Base-by-base conservation (phyloP, 2,113 vertebrate genomes). In the Ochotona princeps region DNA sequence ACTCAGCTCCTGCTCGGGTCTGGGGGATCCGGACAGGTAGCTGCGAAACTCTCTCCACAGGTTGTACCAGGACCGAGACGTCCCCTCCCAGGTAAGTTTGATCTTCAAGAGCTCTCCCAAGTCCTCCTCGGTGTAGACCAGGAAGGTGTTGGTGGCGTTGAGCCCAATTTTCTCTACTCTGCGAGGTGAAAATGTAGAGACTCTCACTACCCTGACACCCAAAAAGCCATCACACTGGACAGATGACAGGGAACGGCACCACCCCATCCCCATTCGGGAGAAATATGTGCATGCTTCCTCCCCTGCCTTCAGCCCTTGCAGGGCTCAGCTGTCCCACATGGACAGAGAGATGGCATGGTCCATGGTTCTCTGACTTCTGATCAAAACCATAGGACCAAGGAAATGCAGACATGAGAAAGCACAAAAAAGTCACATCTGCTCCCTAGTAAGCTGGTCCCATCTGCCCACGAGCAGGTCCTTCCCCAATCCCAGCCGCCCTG, bases 71-170 rank as follows among this genome's bases (percentile, higher is more conserved):
- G 99, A 98, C 51, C 98, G 97, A 1, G 97, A 74, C 0, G 97
- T 90, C 4, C 97, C 98, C 69, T 99, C 98, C 99, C 99, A 99
- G n/a, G 95, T 98, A 67, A 99, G 98, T 32, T 96, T 97, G 89
- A 99, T 99, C 97, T 98, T 99, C 73, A 99, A 54, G 72, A 99
- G 98, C 9, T 99, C 98, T 4, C 99, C 99, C 66, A 99, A 98
- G n/a, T 99, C 98, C n/a, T 99, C 96, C 66, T 99, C 99, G 0
- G 99, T 99, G 26, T 99, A 99, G 65, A 99, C 98, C 96, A 99
- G 97, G 97, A 99, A 99, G 30, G 99, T 99, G 97, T 99, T 99
- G 0, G 99, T 99, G 38, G 98, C 95, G 3, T 99, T 99, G 35
- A 99, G 96, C 35, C 98, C 97, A 0, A 99, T 97, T 72, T 97